Conservation (phyloP, 2,113 vertebrate species). For the Hydrochoerus hydrochaeris region DNA sequence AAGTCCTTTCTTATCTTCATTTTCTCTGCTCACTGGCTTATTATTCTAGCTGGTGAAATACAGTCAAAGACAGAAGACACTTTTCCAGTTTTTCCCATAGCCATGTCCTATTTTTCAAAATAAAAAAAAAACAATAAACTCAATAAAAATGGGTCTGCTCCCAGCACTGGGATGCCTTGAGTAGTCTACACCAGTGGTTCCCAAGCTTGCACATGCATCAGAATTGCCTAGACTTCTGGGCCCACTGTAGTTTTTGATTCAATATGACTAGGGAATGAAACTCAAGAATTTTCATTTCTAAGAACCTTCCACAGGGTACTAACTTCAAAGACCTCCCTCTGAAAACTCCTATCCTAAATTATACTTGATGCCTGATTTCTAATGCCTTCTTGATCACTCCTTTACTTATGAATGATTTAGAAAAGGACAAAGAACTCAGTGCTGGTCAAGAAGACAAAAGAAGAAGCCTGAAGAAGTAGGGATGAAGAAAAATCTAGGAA, state of each 20-base stretch:
- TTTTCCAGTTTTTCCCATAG: background rate
- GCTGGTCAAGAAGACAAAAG: background rate
- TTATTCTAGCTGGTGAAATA: background rate
- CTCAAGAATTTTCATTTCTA: background rate
- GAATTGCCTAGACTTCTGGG: background rate
- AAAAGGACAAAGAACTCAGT: conserved; percentile 10
- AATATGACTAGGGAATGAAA: background rate
- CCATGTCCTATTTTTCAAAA: background rate
- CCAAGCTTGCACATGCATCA: background rate
- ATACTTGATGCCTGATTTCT: background rate
- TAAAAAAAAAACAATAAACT: background rate
- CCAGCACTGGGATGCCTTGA: background rate
- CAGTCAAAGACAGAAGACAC: background rate
- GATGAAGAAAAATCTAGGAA: background rate
- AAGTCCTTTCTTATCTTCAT: background rate
- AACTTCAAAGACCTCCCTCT: background rate
- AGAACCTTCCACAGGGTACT: background rate
- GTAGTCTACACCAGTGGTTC: background rate
- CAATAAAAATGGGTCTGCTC: background rate
- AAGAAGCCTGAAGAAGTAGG: background rate
- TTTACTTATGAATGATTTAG: background rate
- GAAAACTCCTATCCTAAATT: background rate
- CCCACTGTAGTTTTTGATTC: background rate
- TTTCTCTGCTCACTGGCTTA: background rate
- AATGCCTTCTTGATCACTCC: background rate